These are phyloP conservation scores for Sycophaga agraensis DNA, from an alignment of 1,140 invertebrate genomes.

Conservation along the genomic window DNA sequence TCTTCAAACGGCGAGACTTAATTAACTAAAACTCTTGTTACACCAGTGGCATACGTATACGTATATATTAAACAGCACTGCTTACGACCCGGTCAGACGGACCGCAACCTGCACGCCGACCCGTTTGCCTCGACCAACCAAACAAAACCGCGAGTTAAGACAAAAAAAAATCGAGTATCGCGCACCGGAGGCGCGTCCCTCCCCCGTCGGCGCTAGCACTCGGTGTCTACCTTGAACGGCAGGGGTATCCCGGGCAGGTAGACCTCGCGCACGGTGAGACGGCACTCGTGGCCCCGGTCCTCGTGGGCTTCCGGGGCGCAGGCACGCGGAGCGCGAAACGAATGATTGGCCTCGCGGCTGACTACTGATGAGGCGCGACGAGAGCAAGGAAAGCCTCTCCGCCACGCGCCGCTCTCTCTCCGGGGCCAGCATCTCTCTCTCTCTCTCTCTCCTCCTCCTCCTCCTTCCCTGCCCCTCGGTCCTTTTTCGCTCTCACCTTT, in stretches of 20 bases:
- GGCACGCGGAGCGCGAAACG: neutral
- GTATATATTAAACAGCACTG: too few species aligned
- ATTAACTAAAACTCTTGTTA: too few species aligned
- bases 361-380: constrained; percentile 8
- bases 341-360: constrained; percentile 3
- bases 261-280: neutral
- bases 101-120: too few species aligned
- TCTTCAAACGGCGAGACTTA: too few species aligned
- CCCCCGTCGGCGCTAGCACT: neutral
- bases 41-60: too few species aligned
- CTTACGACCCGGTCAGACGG: too few species aligned
- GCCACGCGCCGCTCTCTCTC: neutral
- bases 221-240: too few species aligned
- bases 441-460: neutral
- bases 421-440: neutral
- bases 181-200: neutral
- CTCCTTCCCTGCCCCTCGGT: neutral
- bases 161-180: neutral
- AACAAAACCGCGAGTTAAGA: too few species aligned
- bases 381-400: neutral
- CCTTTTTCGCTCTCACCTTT: neutral
- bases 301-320: neutral
- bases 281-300: neutral
- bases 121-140: too few species aligned
- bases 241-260: neutral